These are phyloP conservation scores for Ectemnius cavifrons DNA, from an alignment of 2,888 invertebrate genomes.

Conservation along the genomic window DNA sequence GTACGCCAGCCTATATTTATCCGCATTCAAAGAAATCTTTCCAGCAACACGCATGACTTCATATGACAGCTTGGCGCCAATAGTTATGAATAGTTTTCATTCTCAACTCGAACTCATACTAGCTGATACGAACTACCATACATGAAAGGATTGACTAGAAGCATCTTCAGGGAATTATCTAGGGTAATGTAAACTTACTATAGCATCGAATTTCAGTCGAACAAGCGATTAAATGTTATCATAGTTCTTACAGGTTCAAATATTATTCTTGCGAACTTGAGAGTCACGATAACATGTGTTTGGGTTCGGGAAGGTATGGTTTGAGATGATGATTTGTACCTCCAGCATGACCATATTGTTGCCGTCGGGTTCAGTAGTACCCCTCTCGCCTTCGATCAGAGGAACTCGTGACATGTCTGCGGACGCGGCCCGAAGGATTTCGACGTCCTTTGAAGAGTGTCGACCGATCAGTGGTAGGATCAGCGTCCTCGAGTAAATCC, in stretches of 20 bases:
- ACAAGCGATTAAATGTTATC: too few relatives aligned
- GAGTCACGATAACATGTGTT: too few relatives aligned
- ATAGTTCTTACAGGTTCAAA: too few relatives aligned
- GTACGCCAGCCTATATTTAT: conserved; percentile 81
- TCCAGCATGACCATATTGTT: conserved; percentile 66
- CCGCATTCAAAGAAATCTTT: conserved; percentile 9
- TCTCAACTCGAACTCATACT: neutral
- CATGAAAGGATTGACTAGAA: too few relatives aligned
- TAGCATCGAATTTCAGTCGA: too few relatives aligned
- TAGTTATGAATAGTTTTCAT: neutral
- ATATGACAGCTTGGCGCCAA: neutral
- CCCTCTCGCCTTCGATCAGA: conserved; percentile 51
- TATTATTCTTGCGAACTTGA: too few relatives aligned
- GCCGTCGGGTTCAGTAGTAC: conserved; percentile 37
- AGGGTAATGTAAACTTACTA: too few relatives aligned
- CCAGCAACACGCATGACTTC: neutral
- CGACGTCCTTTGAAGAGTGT: conserved; percentile 28
- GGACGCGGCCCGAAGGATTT: conserved; percentile 10
- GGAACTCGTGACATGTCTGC: conserved; percentile 64
- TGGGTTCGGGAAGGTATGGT: too few relatives aligned
- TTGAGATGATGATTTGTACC: conserved; percentile 47
- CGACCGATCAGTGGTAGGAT: conserved; percentile 36
- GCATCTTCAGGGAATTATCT: too few relatives aligned
- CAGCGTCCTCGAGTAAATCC: conserved; percentile 48
- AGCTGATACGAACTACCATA: too few relatives aligned